Evolutionary conservation across 2,113 vertebrate genomes (phyloP), one percentile per base, ranked within the genome.

Genomic region (Beaufortia kweichowensis): DNA sequence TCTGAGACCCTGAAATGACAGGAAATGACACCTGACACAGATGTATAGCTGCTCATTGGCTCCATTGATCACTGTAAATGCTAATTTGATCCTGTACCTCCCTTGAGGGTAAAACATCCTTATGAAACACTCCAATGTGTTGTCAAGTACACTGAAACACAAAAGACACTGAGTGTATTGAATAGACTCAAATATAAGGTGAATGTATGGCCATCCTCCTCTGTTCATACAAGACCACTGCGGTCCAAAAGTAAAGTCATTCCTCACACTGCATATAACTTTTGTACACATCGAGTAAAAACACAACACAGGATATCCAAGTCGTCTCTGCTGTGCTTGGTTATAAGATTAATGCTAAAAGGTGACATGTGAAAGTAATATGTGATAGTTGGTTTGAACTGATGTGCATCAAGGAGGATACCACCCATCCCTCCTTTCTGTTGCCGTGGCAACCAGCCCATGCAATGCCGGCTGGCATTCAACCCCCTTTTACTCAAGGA

Each of bases 371-470:
- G 41, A 67, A 4, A 26, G 8, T 12, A 59, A 12, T 33, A 39
- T 43, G 46, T 28, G 35, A 53, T 60, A 66, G 19, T 21, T 15
- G 50, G 6, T 12, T 31, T 29, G 29, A 63, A 19, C n/a, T 43
- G 66, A 17, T 39, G 14, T 11, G 56, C 17, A 14, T 41, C 83
- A 81, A 60, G 63, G 64, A 23, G 59, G n/a, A 41, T 57, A 7
- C 46, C 21, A 43, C 29, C 65, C 56, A 26, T 39, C 67, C 65
- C 31, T 57, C n/a, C 46, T 35, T 69, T 55, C n/a, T 33, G 79
- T 86, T 84, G 70, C 79, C 81, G 79, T 84, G 69, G 77, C 76
- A 73, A 84, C 81, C 41, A 60, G 31, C 28, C 35, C 79, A 64
- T 68, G 68, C 57, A 21, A 71, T 46, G 19, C 59, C 66, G 15